Conservation (phyloP, 2,888 invertebrate species). For the Philonicus albiceps region DNA sequence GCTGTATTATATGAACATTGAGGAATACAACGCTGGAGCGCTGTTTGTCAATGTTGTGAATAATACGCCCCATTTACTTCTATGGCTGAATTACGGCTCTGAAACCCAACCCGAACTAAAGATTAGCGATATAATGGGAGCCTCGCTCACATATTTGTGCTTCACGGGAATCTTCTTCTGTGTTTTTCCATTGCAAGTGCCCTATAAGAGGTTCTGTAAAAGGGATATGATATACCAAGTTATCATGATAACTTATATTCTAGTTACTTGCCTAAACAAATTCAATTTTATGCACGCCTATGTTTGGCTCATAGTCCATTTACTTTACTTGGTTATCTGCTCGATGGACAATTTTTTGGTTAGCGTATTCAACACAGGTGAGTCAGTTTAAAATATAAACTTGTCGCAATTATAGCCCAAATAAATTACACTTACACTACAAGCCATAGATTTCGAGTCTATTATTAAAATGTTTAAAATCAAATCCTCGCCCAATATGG, state of each 20-base stretch:
- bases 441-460: too few species aligned
- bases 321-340: background rate
- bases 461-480: too few species aligned
- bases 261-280: background rate
- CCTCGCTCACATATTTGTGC: background rate
- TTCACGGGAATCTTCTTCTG: background rate
- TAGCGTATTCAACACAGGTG: background rate
- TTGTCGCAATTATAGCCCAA: too few species aligned
- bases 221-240: background rate
- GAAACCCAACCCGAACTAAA: background rate
- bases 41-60: background rate
- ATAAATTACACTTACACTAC: too few species aligned
- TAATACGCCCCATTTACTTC: background rate
- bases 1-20: background rate
- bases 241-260: background rate
- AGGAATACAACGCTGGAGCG: background rate
- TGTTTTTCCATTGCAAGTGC: background rate
- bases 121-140: background rate
- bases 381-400: background rate
- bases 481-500: too few species aligned
- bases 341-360: background rate
- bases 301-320: background rate
- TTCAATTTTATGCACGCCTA: background rate
- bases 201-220: background rate
- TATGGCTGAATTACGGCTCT: background rate